Conservation (phyloP, 2,888 invertebrate genomes). For the Drosophila borborema region DNA sequence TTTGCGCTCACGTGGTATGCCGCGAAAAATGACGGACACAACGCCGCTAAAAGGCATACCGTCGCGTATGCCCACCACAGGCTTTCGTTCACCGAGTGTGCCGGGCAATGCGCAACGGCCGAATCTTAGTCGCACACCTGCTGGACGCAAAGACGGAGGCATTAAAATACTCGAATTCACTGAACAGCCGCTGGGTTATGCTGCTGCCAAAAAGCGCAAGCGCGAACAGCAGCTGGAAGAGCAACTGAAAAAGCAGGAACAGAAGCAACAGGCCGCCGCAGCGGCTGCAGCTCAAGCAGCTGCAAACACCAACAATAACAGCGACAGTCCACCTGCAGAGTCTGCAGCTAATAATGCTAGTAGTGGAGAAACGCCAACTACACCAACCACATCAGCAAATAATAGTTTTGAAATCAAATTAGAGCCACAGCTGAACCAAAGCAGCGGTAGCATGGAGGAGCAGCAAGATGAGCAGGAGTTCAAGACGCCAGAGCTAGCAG, state of each 20-base stretch:
- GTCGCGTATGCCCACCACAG: constrained; percentile 90
- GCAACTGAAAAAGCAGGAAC: constrained; percentile 88
- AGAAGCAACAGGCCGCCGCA: constrained; percentile 83
- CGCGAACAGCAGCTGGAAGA: constrained; percentile 91
- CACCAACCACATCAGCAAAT: constrained; percentile 75
- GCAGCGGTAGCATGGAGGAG: constrained; percentile 67
- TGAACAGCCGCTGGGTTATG: constrained; percentile 94
- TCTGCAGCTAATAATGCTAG: constrained; percentile 45
- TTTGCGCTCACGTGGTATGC: constrained; percentile 94
- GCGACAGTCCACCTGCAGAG: constrained; percentile 67
- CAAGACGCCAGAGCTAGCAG: constrained; percentile 59
- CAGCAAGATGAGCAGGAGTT: constrained; percentile 61
- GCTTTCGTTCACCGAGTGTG: constrained; percentile 87
- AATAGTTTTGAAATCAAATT: constrained; percentile 80
- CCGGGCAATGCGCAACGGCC: constrained; percentile 85
- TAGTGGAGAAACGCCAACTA: constrained; percentile 77
- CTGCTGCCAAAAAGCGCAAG: constrained; percentile 94
- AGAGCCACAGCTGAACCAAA: constrained; percentile 71
- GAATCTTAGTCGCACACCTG: constrained; percentile 88
- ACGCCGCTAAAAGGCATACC: constrained; percentile 97
- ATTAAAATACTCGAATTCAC: constrained; percentile 97
- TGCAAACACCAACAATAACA: constrained; percentile 54
- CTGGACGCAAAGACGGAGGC: constrained; percentile 93
- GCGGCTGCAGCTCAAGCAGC: constrained; percentile 83
- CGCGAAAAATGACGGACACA: constrained; percentile 98